A percentile compares a stretch with the other conserved stretches of the same genome.
phyloP scores from a whole-genome alignment of 2,888 invertebrate species.

The Adelphocoris suturalis region DNA sequence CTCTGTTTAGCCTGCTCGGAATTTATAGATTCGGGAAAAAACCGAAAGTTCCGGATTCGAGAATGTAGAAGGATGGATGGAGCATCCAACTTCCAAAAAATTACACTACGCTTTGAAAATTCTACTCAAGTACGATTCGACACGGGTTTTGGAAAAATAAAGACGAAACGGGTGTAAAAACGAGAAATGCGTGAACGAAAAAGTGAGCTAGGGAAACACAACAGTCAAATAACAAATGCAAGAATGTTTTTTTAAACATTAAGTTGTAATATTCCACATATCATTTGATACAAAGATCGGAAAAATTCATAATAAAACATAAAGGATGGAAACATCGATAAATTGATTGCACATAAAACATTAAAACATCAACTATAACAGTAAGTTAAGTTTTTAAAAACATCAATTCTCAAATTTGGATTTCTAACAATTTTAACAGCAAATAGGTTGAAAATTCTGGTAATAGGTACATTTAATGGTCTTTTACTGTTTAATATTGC shows the following conservation, averaged over 20 bases:
- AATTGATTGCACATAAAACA: slow-evolving; percentile 54
- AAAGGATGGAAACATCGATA: slow-evolving; percentile 38
- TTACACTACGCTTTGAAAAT: not conserved
- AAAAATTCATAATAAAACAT: not conserved
- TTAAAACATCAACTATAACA: slow-evolving; percentile 51
- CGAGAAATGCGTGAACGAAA: slow-evolving; percentile 16
- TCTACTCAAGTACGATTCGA: not conserved
- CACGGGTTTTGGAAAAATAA: not conserved
- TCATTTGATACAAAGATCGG: slow-evolving; percentile 15
- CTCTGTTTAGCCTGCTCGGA: slow-evolving; percentile 63
- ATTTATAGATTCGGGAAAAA: not conserved
- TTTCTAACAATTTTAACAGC: not conserved
- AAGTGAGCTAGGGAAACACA: slow-evolving; percentile 65
- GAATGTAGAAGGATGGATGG: not conserved
- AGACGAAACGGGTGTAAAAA: slow-evolving; percentile 4
- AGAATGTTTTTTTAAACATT: slow-evolving; percentile 55
- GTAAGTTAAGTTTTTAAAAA: not conserved
- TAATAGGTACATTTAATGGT: not conserved
- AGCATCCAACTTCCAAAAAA: not conserved
- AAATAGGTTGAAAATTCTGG: not conserved
- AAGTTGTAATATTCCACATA: slow-evolving; percentile 58
- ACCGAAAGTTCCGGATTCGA: not conserved
- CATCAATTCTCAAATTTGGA: not conserved
- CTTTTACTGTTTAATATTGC: not conserved
- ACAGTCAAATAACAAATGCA: slow-evolving; percentile 70